Conservation (phyloP, 2,888 invertebrate genomes). For the Alloscopus bannaensis region DNA sequence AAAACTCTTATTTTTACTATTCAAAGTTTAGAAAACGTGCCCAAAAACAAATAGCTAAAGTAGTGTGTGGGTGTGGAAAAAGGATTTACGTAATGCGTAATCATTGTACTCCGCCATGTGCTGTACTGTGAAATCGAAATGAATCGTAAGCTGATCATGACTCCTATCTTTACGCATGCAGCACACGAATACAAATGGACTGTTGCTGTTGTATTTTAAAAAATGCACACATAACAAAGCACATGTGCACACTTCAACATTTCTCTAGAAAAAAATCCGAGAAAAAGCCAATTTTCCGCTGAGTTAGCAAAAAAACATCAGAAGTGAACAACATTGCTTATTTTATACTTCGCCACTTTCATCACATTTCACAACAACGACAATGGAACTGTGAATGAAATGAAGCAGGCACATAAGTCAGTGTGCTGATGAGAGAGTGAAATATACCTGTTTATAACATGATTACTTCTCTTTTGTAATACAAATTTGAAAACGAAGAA, state of each 20-base stretch:
- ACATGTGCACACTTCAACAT: slow-evolving; percentile 9
- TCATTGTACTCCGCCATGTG: no score
- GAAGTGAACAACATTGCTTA: slow-evolving; percentile 20
- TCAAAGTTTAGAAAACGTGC: no score
- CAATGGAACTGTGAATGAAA: slow-evolving; percentile 8
- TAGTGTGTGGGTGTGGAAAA: no score
- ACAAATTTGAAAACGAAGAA: slow-evolving; percentile 19
- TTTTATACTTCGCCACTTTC: neutral
- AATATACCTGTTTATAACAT: slow-evolving; percentile 27
- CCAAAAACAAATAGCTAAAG: no score
- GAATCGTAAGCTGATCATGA: neutral
- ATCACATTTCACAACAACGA: neutral
- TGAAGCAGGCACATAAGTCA: slow-evolving; percentile 21
- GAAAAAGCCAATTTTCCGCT: slow-evolving; percentile 34
- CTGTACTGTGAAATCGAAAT: no score
- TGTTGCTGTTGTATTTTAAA: no score
- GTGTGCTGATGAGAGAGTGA: slow-evolving; percentile 35
- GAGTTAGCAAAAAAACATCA: slow-evolving; percentile 21
- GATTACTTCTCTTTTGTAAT: slow-evolving; percentile 48
- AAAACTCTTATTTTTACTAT: no score
- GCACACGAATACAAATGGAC: no score
- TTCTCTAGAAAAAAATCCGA: slow-evolving; percentile 1
- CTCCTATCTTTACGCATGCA: neutral
- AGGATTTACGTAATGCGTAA: no score
- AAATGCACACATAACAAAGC: slow-evolving; percentile 3